phyloP scores from a whole-genome alignment of 2,797 vertebrate species.

The Sphenopsis melanotis region DNA sequence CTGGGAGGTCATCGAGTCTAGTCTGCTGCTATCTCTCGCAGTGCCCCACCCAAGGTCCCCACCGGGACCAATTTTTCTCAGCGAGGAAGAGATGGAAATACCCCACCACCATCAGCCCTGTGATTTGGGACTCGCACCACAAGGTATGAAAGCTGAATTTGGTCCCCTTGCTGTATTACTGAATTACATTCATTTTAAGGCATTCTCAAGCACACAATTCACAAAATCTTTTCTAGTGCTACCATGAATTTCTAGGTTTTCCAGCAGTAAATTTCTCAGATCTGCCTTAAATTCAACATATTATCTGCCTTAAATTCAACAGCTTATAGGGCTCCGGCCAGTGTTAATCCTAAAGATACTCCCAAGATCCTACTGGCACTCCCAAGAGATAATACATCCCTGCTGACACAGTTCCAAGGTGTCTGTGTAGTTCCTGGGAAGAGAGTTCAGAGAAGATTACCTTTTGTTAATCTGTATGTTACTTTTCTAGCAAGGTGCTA shows the following conservation, averaged over 20 bases:
- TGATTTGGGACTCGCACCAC: neutral
- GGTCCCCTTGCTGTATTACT: neutral
- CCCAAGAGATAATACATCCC: neutral
- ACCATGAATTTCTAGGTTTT: neutral
- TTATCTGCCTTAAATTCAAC: neutral
- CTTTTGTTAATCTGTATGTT: neutral
- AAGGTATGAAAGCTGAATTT: neutral
- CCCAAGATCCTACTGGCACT: neutral
- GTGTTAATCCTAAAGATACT: neutral
- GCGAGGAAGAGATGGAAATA: neutral
- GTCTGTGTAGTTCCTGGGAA: neutral
- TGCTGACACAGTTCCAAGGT: neutral
- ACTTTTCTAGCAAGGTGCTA: neutral
- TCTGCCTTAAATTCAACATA: neutral
- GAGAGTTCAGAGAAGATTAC: neutral
- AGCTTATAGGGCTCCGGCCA: neutral
- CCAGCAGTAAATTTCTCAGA: neutral
- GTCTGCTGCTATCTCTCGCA: neutral
- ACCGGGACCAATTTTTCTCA: neutral
- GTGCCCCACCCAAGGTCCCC: neutral
- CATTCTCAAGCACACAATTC: neutral
- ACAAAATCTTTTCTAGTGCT: neutral
- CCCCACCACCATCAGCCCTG: neutral
- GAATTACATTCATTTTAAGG: neutral
- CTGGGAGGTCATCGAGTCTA: neutral